Evolutionary conservation across 2,797 vertebrate species (phyloP), one percentile per base, ranked within the genome.

Genomic region (Thunnus albacares): DNA sequence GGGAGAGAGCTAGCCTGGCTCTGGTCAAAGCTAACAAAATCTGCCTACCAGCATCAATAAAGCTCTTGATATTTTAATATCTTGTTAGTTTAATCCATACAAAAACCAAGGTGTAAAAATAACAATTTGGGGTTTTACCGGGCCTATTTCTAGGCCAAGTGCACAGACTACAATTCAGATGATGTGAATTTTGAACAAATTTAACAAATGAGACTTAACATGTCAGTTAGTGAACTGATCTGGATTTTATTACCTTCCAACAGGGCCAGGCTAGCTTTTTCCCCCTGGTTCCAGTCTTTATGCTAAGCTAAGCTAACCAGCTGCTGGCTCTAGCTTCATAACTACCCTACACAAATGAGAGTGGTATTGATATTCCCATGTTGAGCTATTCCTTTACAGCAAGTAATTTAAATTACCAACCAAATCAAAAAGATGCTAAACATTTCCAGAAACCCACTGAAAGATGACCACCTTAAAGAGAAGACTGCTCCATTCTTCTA

Each of bases 261-360:
- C 43, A 56, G 53, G 6, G 3, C 43, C 52, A 55, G 10, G 11
- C 57, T 59, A 1, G 33, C 58, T 14, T 6, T 61, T 61, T 22
- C 5, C 43, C 43, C 5, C 5, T 45, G 4, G 14, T 45, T 45
- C 12, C 35, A 41, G 35, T 14, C n/a, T 60, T 22, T 22, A 41
- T 22, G 58, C 58, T 41, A 60, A 60, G 58, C 6, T 60, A 60
- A 38, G 33, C 58, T 60, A 60, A 6, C 57, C 57, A 59, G 18
- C 17, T 59, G 57, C 18, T 59, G 20, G 20, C 58, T 60, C 33
- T 41, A 6, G 30, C 33, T 41, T 41, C 14, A n/a, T 41, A 60
- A 22, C 41, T 60, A 22, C 33, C n/a, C 1, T 22, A 7, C 20
- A 13, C 45, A 47, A 5, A 41, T 59, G 24, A 35, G 26, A 33